Evolutionary conservation across 2,797 vertebrate species (phyloP), one percentile per base, ranked within the genome.

Genomic region (Cyclura pinguis): DNA sequence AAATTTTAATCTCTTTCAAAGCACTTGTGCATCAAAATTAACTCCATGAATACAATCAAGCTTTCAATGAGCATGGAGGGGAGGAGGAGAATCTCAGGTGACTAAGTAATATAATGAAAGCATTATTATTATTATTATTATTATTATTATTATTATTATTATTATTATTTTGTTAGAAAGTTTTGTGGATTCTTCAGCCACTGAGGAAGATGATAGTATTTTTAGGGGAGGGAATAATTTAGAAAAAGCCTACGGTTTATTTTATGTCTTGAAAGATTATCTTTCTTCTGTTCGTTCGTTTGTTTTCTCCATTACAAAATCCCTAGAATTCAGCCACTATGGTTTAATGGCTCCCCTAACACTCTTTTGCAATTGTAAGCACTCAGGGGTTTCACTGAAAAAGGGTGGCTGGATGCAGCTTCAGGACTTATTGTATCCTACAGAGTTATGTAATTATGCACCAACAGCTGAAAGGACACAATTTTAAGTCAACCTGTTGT

Each of bases 341-440:
- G 95, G 73, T 90, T 96, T 88, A 95, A 95, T 95, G 24, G 0
- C 89, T 97, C 94, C 93, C 94, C 93, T 94, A 94, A 95, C 87
- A 94, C 83, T 92, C 88, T 93, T 95, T 97, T 96, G 90, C 93
- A 95, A 96, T 94, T 96, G 81, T 95, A 96, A 96, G 93, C 90
- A 96, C 94, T 97, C 95, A 96, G 95, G 97, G 94, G 91, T 95
- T 96, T 93, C 94, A 95, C 91, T 95, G 93, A 91, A 96, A 78
- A 96, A 93, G 91, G 89, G 92, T 96, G 93, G 94, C 84, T 96
- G 94, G 94, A 96, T 95, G 91, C 94, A 96, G 92, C 90, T 96
- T 96, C 94, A 94, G 95, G 91, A 95, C 88, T 87, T 95, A 95
- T 90, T 95, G 87, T 95, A 96, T 96, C 94, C 92, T 94, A 89